Conservation (phyloP, 2,797 vertebrate genomes). For the Enteromius mattozi region DNA sequence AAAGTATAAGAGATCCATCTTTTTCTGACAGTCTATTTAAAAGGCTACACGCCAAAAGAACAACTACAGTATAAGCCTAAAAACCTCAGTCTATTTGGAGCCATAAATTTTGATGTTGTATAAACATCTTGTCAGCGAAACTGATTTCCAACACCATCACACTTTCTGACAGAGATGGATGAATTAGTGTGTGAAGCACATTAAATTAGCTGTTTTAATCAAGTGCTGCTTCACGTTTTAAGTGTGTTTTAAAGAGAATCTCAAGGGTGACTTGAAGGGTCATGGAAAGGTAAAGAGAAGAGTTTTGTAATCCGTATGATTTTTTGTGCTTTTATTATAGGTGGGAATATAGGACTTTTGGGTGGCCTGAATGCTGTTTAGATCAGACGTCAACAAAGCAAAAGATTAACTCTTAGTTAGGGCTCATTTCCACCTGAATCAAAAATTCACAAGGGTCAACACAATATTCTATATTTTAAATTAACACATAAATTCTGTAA, state of each 20-base stretch:
- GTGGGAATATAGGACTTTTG: background rate
- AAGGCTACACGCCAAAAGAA: conserved; percentile 38
- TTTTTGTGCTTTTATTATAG: background rate
- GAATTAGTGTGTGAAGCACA: conserved; percentile 11
- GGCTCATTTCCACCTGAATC: background rate
- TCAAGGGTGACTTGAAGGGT: background rate
- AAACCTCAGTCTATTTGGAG: conserved; percentile 28
- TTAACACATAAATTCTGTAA: too few relatives aligned
- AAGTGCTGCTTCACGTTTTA: conserved; percentile 1
- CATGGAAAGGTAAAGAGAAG: conserved; percentile 29
- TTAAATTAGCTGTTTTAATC: conserved; percentile 31
- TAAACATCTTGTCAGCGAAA: conserved; percentile 34
- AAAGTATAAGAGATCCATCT: conserved; percentile 44
- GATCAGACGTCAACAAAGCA: background rate
- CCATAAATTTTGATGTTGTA: conserved; percentile 30
- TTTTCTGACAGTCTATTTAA: conserved; percentile 53
- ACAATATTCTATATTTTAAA: too few relatives aligned
- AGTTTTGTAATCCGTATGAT: background rate
- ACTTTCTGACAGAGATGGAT: conserved; percentile 19
- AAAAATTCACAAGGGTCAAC: background rate
- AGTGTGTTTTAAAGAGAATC: conserved; percentile 30
- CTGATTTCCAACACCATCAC: conserved; percentile 27
- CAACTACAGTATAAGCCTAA: conserved; percentile 22
- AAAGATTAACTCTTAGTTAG: background rate
- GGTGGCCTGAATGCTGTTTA: background rate